Evolutionary conservation across 2,113 vertebrate species (phyloP), one percentile per base, ranked within the genome.

Genomic region (Varanus salvator): DNA sequence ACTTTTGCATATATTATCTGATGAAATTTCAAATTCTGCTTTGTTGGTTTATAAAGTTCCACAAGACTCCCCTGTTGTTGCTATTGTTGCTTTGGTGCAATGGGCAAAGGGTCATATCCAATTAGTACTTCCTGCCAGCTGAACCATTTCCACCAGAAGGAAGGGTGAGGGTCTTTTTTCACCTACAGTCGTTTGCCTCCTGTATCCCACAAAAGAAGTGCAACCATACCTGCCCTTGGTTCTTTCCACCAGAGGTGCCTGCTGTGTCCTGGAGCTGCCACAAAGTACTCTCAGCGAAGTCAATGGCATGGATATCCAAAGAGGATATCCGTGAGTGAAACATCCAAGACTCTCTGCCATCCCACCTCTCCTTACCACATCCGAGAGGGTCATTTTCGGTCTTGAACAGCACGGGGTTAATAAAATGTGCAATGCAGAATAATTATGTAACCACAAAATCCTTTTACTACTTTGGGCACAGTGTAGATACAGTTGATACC

Each of bases 321-420:
- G n/a, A n/a, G n/a, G n/a, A n/a, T n/a, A n/a, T n/a, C n/a, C n/a
- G n/a, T n/a, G 52, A 74, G 2, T 8, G 78, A 31, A 89, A 76
- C 48, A 86, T 78, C 34, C 84, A 48, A 68, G 76, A 19, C 29
- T 19, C 14, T 78, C n/a, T n/a, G 84, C 34, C 84, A 11, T 38
- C 38, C 0, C 23, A 0, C 75, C 87, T 69, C 66, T 8, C 23
- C 0, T 31, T 21, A n/a, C 44, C 34, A 85, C 75, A 14, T 25
- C 71, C 0, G 14, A 14, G 68, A 50, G 60, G 69, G 52, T 84
- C 90, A 25, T 5, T 0, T 80, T 64, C 76, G 7, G 75, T 72
- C 86, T 11, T 84, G 90, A 87, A 87, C 21, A 87, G 87, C 84
- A 0, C 84, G 64, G 11, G 0, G 85, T 80, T 81, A 64, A 89